A percentile compares a stretch with the other conserved stretches of the same genome.
phyloP scores from a whole-genome alignment of 1,140 invertebrate species.

The Wiebesia pumilae region DNA sequence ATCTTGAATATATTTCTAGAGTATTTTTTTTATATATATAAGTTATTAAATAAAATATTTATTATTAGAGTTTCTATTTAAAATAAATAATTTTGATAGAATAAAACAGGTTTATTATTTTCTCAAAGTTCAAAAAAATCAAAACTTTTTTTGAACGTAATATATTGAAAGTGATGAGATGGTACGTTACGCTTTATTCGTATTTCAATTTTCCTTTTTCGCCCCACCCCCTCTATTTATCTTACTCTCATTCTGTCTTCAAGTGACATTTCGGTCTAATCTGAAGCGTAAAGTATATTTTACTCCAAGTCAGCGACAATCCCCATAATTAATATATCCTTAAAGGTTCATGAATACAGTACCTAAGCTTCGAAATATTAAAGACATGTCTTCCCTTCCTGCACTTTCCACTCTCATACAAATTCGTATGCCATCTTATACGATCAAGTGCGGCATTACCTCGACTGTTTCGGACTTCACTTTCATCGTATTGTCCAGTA shows the following conservation, averaged over 20 bases:
- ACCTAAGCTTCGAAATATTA: not conserved
- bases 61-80: no score
- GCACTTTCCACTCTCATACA: not conserved
- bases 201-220: not conserved
- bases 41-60: no score
- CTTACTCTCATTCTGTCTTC: no score
- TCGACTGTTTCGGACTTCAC: slow-evolving; percentile 57
- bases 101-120: no score
- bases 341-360: not conserved
- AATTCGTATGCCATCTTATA: slow-evolving; percentile 38
- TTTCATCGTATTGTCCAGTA: slow-evolving; percentile 51
- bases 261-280: no score
- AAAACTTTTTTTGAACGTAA: no score
- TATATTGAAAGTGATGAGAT: not conserved
- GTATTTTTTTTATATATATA: no score
- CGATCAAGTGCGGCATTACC: slow-evolving; percentile 53
- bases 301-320: not conserved
- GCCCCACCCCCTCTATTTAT: no score
- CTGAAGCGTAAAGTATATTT: not conserved
- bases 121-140: no score
- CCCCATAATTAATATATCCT: not conserved
- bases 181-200: no score
- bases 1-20: no score
- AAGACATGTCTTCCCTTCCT: not conserved
- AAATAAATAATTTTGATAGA: no score